These are phyloP conservation scores for Cyaniris semiargus DNA, from an alignment of 2,888 invertebrate species.

Conservation along the genomic window DNA sequence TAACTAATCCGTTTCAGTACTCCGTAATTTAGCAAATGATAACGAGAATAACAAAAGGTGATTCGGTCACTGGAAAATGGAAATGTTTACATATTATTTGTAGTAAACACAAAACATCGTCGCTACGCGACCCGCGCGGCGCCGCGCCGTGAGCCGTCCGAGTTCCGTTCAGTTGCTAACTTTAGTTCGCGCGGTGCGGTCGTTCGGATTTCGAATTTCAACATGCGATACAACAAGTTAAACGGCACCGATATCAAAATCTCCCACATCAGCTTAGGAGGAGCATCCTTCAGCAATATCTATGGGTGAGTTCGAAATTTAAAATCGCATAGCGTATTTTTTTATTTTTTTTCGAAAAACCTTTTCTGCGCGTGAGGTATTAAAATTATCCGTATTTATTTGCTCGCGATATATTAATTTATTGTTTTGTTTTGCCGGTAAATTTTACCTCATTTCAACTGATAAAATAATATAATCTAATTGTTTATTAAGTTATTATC, in stretches of 20 bases:
- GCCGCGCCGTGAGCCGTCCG: neutral
- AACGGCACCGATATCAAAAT: constrained; percentile 87
- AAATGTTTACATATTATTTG: neutral
- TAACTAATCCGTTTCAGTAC: too few species aligned
- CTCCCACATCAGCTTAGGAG: constrained; percentile 87
- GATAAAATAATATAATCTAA: neutral
- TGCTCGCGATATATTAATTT: neutral
- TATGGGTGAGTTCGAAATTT: constrained; percentile 82
- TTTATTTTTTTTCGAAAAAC: neutral
- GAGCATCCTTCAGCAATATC: constrained; percentile 85
- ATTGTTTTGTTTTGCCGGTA: neutral
- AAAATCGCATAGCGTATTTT: neutral
- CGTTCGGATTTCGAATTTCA: constrained; percentile 28
- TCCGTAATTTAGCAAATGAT: too few species aligned
- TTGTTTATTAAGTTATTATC: neutral
- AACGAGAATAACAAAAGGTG: too few species aligned
- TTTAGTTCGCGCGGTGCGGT: constrained; percentile 28
- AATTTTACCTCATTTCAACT: neutral
- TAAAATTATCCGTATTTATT: neutral
- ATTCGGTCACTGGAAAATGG: neutral
- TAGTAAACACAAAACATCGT: constrained; percentile 7
- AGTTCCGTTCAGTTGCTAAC: neutral
- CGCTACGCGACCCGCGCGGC: neutral
- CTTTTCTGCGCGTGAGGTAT: neutral
- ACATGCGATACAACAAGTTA: constrained; percentile 86